Evolutionary conservation across 2,113 vertebrate species (phyloP), one percentile per base, ranked within the genome.

Genomic region (Catharus minimus): DNA sequence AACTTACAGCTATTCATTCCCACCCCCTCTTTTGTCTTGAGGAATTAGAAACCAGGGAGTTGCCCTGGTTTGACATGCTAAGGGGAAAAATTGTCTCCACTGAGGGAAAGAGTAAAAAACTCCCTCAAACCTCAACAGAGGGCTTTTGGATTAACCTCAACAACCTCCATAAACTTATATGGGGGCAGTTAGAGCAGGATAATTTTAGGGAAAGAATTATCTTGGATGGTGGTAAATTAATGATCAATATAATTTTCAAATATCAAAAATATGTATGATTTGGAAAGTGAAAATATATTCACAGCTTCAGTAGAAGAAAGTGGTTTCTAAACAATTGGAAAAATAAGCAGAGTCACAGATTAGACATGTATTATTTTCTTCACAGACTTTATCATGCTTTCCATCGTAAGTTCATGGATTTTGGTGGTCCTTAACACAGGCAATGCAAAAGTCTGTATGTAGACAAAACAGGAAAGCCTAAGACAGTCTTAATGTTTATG

Each of bases 241-340:
- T 6, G 16, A 60, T 64, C 28, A 78, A 46, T 22, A 36, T 9
- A 28, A 14, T 46, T 86, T 88, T 79, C 52, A 90, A 60, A 56
- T 30, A 32, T 3, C 2, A 24, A 58, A 73, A 67, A 21, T 28
- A 7, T 11, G 0, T 6, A 15, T 65, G 3, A 77, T 46, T 58
- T 81, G 11, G 33, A 62, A 74, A 60, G 3, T 10, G 9, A 44
- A 11, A 58, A 44, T 38, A 19, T 33, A 85, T 46, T 8, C 15
- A 46, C 9, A 55, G 4, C 10, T 71, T 89, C 36, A 75, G 5
- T n/a, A 27, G 1, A 10, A n/a, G 24, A 13, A 81, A 3, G 3
- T 10, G 13, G 9, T 47, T 86, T 81, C 44, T 56, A 60, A 89
- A 60, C 21, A 43, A 38, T 2, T 7, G 4, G 33, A 53, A 66